phyloP scores from a whole-genome alignment of 2,113 vertebrate species.

The Lophotis ruficrista region DNA sequence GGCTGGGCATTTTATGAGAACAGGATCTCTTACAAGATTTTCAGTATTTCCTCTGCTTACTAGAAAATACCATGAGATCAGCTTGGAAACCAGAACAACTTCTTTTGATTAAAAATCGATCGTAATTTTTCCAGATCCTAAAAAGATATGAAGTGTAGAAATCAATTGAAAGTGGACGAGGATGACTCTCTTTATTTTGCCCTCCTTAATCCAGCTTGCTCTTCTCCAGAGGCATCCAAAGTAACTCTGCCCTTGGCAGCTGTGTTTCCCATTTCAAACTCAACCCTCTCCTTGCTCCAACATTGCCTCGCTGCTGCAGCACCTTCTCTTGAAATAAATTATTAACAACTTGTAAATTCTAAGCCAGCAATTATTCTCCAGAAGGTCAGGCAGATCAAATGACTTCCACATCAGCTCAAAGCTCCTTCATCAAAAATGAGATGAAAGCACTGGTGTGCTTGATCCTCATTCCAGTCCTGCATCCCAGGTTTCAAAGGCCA shows the following conservation, averaged over 20 bases:
- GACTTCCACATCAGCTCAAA: conserved; percentile 28
- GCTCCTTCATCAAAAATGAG: conserved; percentile 31
- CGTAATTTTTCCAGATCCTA: not conserved
- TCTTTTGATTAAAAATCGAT: conserved; percentile 23
- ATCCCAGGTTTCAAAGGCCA: conserved; percentile 17
- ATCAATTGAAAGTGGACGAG: not conserved
- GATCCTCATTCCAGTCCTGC: not conserved
- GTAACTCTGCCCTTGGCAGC: not conserved
- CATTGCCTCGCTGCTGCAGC: not conserved
- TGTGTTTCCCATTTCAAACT: not conserved
- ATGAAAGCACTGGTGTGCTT: not conserved
- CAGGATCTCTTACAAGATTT: conserved; percentile 58
- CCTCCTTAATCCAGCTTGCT: not conserved
- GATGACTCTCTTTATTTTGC: not conserved
- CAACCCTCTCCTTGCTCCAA: not conserved
- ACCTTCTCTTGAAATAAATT: conserved; percentile 28
- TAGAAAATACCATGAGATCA: conserved; percentile 45
- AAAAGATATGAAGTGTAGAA: not conserved
- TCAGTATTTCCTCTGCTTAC: conserved; percentile 53
- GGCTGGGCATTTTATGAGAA: conserved; percentile 62
- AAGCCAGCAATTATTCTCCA: conserved; percentile 36
- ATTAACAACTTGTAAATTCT: conserved; percentile 21
- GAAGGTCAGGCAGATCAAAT: conserved; percentile 60
- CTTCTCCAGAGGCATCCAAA: not conserved
- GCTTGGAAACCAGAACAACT: not conserved